Evolutionary conservation across 2,113 vertebrate genomes (phyloP).

Genomic region (Piprites chloris): DNA sequence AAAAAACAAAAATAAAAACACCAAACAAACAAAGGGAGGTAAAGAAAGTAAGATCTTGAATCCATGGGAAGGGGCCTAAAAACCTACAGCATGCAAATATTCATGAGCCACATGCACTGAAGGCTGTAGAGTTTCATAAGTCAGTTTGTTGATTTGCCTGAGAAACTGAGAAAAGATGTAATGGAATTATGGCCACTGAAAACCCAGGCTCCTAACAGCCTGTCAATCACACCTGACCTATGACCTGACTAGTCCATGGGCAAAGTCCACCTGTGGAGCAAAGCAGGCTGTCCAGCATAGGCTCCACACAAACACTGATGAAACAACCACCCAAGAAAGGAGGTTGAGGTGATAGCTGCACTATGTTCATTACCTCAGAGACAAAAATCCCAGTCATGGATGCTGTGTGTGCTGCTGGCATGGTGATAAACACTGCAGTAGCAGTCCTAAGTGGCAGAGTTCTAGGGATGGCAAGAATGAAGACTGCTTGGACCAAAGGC

Average conservation of each 20-base stretch:
- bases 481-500: background rate
- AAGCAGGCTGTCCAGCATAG: rapidly evolving
- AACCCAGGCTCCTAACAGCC: background rate
- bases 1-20: too few species aligned
- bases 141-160: background rate
- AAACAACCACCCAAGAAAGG: background rate
- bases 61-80: background rate
- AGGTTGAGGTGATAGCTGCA: background rate
- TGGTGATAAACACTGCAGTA: background rate
- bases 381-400: background rate
- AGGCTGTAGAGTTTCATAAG: background rate
- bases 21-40: background rate
- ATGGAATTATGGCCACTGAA: background rate
- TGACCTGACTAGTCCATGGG: background rate
- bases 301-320: background rate
- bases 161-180: background rate
- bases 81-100: background rate
- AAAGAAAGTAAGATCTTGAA: background rate
- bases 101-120: too few species aligned
- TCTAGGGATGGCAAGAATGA: background rate
- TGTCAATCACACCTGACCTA: background rate
- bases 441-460: background rate
- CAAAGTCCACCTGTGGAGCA: background rate
- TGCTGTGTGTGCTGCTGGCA: background rate
- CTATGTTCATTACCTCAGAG: background rate